A percentile compares a stretch with the other conserved stretches of the same genome.
These are phyloP conservation scores for Moxostoma hubbsi DNA, from an alignment of 2,797 vertebrate genomes.

Conservation along the genomic window DNA sequence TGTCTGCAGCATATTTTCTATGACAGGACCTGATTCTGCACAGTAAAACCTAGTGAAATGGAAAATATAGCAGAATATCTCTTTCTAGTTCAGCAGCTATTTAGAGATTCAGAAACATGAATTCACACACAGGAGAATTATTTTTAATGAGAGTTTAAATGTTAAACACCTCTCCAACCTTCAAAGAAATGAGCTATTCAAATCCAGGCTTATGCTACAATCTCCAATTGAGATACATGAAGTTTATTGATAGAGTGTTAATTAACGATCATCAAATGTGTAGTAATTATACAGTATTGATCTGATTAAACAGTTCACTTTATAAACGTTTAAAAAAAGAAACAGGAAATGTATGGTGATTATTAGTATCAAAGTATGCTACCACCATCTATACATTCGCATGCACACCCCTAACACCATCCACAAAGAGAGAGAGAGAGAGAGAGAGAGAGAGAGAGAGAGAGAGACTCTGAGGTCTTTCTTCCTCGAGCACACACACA, in stretches of 20 bases:
- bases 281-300: not conserved
- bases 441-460: not conserved
- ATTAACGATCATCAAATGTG: not conserved
- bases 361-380: not conserved
- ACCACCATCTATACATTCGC: not conserved
- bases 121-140: constrained; percentile 16
- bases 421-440: not conserved
- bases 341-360: constrained; percentile 10
- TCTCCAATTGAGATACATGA: not conserved
- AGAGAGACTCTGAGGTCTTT: not conserved
- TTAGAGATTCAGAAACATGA: not conserved
- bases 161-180: constrained; percentile 9
- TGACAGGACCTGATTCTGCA: constrained; percentile 22
- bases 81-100: not conserved
- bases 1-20: not conserved
- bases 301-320: not conserved
- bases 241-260: not conserved
- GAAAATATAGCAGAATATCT: constrained; percentile 18
- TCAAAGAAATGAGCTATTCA: constrained; percentile 13
- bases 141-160: constrained; percentile 34
- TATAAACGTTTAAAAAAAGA: not conserved
- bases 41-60: constrained; percentile 23
- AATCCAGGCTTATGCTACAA: not conserved
- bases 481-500: not conserved
- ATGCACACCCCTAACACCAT: too few species aligned